phyloP scores from a whole-genome alignment of 2,797 vertebrate species.

The Thalassophryne amazonica region DNA sequence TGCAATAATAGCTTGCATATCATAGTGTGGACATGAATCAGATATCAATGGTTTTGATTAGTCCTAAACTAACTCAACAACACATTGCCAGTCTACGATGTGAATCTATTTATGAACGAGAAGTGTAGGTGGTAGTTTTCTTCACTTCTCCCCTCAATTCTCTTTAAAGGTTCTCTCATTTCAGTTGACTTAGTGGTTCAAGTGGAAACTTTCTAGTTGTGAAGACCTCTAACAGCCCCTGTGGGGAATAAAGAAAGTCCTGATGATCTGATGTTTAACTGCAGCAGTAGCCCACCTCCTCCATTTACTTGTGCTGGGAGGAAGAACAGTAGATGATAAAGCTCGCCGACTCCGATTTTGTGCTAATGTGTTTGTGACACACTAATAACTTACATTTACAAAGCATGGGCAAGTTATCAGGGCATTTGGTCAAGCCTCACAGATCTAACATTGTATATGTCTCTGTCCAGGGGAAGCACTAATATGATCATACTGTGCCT shows the following conservation, averaged over 20 bases:
- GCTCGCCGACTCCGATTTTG: conserved; percentile 21
- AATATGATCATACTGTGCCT: conserved; percentile 22
- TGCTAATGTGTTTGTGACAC: conserved; percentile 14
- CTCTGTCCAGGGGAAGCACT: conserved; percentile 13
- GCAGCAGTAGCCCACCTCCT: conserved; percentile 60
- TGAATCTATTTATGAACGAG: conserved; percentile 71
- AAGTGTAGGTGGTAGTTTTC: conserved; percentile 74
- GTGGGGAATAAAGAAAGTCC: conserved; percentile 63
- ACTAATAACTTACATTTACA: conserved; percentile 10
- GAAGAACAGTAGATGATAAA: conserved; percentile 49
- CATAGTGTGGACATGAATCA: conserved; percentile 72
- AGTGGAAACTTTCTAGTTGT: conserved; percentile 71
- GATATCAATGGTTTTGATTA: conserved; percentile 69
- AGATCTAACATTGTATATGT: conserved; percentile 31
- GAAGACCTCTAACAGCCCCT: conserved; percentile 63
- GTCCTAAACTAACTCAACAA: conserved; percentile 69
- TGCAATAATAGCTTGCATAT: conserved; percentile 74
- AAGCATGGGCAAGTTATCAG: conserved; percentile 15
- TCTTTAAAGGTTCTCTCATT: conserved; percentile 68
- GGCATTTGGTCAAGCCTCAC: conserved; percentile 27
- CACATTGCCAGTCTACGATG: conserved; percentile 55
- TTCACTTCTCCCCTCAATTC: conserved; percentile 60
- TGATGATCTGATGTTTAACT: conserved; percentile 64
- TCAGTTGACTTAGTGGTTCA: conserved; percentile 69
- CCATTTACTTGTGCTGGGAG: conserved; percentile 44